Conservation (phyloP, 2,888 invertebrate genomes). For the Mongoloraphidia duomilia region DNA sequence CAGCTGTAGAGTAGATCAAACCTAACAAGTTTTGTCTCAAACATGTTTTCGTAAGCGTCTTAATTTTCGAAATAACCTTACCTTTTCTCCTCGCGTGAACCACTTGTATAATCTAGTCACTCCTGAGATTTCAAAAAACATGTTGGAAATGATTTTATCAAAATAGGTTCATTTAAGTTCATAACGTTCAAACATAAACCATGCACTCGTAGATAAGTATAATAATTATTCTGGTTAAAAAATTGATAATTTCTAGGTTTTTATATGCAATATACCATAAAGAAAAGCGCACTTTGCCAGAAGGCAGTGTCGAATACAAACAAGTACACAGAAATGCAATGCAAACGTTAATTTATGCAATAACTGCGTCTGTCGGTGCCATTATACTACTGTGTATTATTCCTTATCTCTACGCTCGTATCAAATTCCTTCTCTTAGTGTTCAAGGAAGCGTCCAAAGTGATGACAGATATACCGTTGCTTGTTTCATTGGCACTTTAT, state of each 20-base stretch:
- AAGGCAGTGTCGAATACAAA: neutral
- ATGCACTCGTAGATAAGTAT: neutral
- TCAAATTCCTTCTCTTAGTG: constrained; percentile 36
- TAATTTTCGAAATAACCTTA: too few relatives aligned
- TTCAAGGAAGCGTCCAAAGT: constrained; percentile 43
- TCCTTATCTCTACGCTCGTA: constrained; percentile 35
- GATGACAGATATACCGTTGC: constrained; percentile 35
- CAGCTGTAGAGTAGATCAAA: too few relatives aligned
- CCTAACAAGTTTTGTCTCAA: too few relatives aligned
- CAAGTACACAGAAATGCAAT: neutral
- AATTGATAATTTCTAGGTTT: too few relatives aligned
- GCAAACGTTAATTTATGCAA: neutral
- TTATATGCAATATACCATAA: too few relatives aligned
- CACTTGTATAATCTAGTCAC: too few relatives aligned
- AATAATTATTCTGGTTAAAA: constrained; percentile 15
- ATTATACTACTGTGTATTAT: constrained; percentile 30
- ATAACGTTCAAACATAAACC: too few relatives aligned
- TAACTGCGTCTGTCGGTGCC: neutral
- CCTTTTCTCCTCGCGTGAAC: too few relatives aligned
- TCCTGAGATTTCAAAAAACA: too few relatives aligned
- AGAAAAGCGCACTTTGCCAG: neutral
- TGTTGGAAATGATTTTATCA: neutral
- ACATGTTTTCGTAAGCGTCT: too few relatives aligned
- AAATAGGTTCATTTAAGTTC: neutral
- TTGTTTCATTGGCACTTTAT: constrained; percentile 36